Percentiles rank a stretch among this genome's conserved stretches.
These are phyloP conservation scores for Amphipoea lucens DNA, from an alignment of 2,888 invertebrate genomes.

Conservation along the genomic window DNA sequence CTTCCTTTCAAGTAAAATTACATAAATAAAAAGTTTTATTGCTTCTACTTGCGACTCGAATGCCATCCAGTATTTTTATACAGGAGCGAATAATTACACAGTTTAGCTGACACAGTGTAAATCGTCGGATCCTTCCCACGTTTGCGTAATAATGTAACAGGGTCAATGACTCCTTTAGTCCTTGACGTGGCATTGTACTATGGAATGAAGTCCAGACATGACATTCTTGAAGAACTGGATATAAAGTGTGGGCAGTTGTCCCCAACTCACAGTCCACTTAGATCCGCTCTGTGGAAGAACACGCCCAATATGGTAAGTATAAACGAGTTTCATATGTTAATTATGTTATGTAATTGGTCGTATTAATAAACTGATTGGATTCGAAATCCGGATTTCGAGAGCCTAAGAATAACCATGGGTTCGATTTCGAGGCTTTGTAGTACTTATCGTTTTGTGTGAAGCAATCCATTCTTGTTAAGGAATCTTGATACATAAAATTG, in stretches of 20 bases:
- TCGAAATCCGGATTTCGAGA: constrained; percentile 42
- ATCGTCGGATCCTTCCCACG: constrained; percentile 57
- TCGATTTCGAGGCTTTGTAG: constrained; percentile 10
- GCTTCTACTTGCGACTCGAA: constrained; percentile 29
- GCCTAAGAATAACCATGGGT: constrained; percentile 29
- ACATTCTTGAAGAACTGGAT: constrained; percentile 87
- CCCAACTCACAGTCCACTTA: constrained; percentile 80
- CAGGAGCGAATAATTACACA: constrained; percentile 48
- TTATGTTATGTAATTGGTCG: constrained; percentile 50
- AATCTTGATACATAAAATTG: constrained; percentile 10
- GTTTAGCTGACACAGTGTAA: constrained; percentile 55
- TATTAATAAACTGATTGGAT: constrained; percentile 36
- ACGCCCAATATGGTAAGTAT: constrained; percentile 84
- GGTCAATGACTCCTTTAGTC: constrained; percentile 82
- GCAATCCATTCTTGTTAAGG: constrained; percentile 28
- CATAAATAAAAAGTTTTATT: background rate
- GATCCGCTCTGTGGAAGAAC: constrained; percentile 78
- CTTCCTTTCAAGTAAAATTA: background rate
- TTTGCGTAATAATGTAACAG: constrained; percentile 72
- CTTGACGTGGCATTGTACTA: constrained; percentile 80
- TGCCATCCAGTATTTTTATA: constrained; percentile 30
- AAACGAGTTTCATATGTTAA: constrained; percentile 69
- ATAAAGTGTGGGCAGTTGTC: constrained; percentile 85
- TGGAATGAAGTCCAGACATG: constrained; percentile 88
- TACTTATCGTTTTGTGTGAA: background rate